Percentiles rank a stretch among this genome's conserved stretches.
phyloP scores from a whole-genome alignment of 1,140 invertebrate species.

The Drosophila malerkotliana region DNA sequence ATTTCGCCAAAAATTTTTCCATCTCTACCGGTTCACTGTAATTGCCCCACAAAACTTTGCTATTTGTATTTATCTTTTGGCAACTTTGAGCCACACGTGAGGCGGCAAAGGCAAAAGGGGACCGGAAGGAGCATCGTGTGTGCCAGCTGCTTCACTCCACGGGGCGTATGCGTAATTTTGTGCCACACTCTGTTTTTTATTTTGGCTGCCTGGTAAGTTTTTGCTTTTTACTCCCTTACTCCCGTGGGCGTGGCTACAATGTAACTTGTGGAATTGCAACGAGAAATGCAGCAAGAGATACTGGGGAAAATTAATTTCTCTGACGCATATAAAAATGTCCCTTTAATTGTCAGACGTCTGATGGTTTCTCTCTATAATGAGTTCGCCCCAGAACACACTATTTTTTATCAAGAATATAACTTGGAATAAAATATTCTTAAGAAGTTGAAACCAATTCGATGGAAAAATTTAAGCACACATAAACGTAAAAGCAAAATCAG shows the following conservation, averaged over 20 bases:
- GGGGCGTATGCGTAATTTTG: slow-evolving; percentile 69
- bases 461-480: background rate
- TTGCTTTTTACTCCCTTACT: slow-evolving; percentile 31
- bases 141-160: slow-evolving; percentile 62
- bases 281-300: slow-evolving; percentile 8
- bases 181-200: slow-evolving; percentile 32
- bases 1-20: background rate
- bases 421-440: slow-evolving; percentile 6
- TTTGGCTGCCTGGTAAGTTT: slow-evolving; percentile 18
- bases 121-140: slow-evolving; percentile 15
- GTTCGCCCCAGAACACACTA: background rate
- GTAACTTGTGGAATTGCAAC: slow-evolving; percentile 8
- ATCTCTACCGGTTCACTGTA: slow-evolving; percentile 21
- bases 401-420: background rate
- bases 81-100: slow-evolving; percentile 49
- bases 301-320: slow-evolving; percentile 30
- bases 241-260: slow-evolving; percentile 46
- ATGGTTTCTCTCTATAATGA: slow-evolving; percentile 42
- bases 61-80: slow-evolving; percentile 69
- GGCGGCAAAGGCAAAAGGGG: slow-evolving; percentile 20
- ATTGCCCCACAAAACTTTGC: slow-evolving; percentile 58
- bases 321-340: slow-evolving; percentile 21
- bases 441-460: background rate
- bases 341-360: slow-evolving; percentile 43
- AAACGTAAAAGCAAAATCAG: background rate